phyloP scores from a whole-genome alignment of 2,797 vertebrate species.

The Neoniphon sammara region DNA sequence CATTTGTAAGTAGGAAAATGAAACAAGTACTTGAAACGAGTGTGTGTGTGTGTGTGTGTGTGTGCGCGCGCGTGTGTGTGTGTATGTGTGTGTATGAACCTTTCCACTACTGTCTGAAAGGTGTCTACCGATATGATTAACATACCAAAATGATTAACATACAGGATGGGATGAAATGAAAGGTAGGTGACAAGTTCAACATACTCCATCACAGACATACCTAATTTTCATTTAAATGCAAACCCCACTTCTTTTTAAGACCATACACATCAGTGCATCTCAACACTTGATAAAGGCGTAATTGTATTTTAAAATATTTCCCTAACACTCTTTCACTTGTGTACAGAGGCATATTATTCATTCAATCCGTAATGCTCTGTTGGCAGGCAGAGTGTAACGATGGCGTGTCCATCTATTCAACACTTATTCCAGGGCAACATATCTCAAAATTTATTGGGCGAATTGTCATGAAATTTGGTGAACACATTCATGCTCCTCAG shows the following conservation, averaged over 20 bases:
- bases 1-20: too few species aligned
- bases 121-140: constrained; percentile 34
- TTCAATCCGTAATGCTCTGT: background rate
- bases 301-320: background rate
- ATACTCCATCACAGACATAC: background rate
- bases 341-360: background rate
- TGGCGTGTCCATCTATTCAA: too few species aligned
- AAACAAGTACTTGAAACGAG: too few species aligned
- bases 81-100: background rate
- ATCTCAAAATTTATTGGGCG: too few species aligned
- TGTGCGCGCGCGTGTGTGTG: too few species aligned
- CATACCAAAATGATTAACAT: constrained; percentile 23
- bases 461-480: too few species aligned
- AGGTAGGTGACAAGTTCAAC: constrained; percentile 24
- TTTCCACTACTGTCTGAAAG: constrained; percentile 9
- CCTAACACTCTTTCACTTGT: background rate
- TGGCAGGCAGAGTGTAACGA: too few species aligned
- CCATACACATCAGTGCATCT: background rate
- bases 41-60: too few species aligned
- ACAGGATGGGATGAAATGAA: constrained; percentile 23
- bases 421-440: too few species aligned
- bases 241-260: constrained; percentile 10
- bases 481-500: too few species aligned
- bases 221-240: constrained; percentile 39
- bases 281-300: background rate